phyloP scores from a whole-genome alignment of 2,797 vertebrate genomes.

The Muscicapa comitata region DNA sequence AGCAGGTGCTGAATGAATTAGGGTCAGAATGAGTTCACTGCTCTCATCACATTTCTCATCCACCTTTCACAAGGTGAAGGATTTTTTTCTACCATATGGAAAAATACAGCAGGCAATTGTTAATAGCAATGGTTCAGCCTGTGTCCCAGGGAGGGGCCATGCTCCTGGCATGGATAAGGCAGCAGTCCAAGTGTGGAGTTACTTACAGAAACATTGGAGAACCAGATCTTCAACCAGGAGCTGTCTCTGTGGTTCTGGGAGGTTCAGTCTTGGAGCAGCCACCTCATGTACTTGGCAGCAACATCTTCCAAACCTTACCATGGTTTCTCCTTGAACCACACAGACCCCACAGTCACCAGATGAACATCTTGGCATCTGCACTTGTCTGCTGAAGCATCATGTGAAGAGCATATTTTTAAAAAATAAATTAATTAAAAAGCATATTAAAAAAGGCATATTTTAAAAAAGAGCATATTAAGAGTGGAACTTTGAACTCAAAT shows the following conservation, averaged over 20 bases:
- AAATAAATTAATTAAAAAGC: background rate
- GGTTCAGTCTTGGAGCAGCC: background rate
- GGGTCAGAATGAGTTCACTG: background rate
- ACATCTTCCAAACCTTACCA: background rate
- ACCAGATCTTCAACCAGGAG: background rate
- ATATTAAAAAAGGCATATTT: background rate
- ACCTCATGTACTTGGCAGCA: background rate
- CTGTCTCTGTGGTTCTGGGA: background rate
- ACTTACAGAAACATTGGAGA: background rate
- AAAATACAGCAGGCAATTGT: background rate
- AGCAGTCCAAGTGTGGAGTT: background rate
- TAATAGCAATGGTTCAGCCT: background rate
- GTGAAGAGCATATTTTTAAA: background rate
- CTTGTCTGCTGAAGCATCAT: background rate
- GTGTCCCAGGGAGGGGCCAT: background rate
- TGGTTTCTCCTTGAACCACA: background rate
- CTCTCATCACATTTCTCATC: background rate
- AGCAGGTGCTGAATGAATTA: background rate
- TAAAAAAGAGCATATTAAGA: background rate
- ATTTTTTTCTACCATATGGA: background rate
- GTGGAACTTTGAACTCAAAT: background rate
- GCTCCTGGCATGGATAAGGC: background rate
- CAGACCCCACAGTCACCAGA: background rate
- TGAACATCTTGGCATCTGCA: background rate
- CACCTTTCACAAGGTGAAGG: background rate